Evolutionary conservation across 1,140 invertebrate species (phyloP).

Genomic region (Phenacoccus solenopsis): DNA sequence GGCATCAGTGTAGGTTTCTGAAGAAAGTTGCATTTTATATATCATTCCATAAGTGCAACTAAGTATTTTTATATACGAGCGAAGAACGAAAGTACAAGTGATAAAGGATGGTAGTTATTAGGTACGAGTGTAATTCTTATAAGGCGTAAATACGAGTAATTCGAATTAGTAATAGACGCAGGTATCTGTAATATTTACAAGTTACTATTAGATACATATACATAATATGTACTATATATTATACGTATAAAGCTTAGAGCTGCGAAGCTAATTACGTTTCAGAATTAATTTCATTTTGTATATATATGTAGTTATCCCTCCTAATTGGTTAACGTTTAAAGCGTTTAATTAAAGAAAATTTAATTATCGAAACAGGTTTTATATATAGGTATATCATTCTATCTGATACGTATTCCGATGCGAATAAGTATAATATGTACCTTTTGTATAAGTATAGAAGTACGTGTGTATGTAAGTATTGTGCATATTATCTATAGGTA

Average conservation of each 20-base stretch:
- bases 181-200: background rate
- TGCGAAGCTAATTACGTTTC: background rate
- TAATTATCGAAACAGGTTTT: background rate
- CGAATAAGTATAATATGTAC: too few species aligned
- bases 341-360: slow-evolving; percentile 3
- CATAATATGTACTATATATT: too few species aligned
- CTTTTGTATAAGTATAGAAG: too few species aligned
- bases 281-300: background rate
- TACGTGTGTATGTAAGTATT: background rate
- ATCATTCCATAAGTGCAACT: too few species aligned
- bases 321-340: background rate
- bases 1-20: too few species aligned
- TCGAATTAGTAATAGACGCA: background rate
- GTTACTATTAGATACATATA: too few species aligned
- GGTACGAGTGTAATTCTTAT: background rate
- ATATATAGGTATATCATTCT: background rate
- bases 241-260: background rate
- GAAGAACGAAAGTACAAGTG: too few species aligned
- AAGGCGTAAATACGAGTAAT: background rate
- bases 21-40: too few species aligned
- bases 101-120: too few species aligned
- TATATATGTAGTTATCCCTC: background rate
- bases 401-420: background rate
- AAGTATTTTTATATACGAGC: too few species aligned
- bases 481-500: background rate